Evolutionary conservation across 2,113 vertebrate genomes (phyloP).

Genomic region (Paralichthys olivaceus): DNA sequence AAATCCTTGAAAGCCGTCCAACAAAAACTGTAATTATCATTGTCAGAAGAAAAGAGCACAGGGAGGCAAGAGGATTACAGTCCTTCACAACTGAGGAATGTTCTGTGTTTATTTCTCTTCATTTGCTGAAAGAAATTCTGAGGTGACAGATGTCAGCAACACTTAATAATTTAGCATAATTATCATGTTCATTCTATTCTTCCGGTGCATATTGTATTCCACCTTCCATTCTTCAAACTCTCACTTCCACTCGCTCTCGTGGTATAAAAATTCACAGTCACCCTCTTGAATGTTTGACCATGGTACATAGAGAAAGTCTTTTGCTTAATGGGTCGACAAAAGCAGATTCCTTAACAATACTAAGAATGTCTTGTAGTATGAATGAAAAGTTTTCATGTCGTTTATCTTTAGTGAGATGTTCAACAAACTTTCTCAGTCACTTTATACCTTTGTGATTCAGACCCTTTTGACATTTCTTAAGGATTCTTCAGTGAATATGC

Average conservation of each 20-base stretch:
- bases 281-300: slow-evolving; percentile 64
- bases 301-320: slow-evolving; percentile 45
- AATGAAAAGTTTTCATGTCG: slow-evolving; percentile 54
- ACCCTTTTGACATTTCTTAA: slow-evolving; percentile 30
- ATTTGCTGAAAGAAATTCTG: slow-evolving; percentile 81
- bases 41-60: slow-evolving; percentile 82
- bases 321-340: slow-evolving; percentile 64
- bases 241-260: slow-evolving; percentile 58
- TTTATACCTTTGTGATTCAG: slow-evolving; percentile 23
- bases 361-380: slow-evolving; percentile 38
- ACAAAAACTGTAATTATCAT: slow-evolving; percentile 86
- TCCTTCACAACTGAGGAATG: slow-evolving; percentile 80
- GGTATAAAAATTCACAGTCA: slow-evolving; percentile 50
- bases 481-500: background rate
- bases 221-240: slow-evolving; percentile 68
- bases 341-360: slow-evolving; percentile 60
- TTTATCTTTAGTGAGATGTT: slow-evolving; percentile 48
- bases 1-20: slow-evolving; percentile 85
- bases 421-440: slow-evolving; percentile 51
- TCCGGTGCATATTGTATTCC: slow-evolving; percentile 64
- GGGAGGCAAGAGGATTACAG: slow-evolving; percentile 83
- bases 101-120: slow-evolving; percentile 84
- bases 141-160: slow-evolving; percentile 84
- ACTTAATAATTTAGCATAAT: slow-evolving; percentile 83
- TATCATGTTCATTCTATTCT: slow-evolving; percentile 74